phyloP scores from a whole-genome alignment of 1,140 invertebrate genomes.

The Drepana arcuata region DNA sequence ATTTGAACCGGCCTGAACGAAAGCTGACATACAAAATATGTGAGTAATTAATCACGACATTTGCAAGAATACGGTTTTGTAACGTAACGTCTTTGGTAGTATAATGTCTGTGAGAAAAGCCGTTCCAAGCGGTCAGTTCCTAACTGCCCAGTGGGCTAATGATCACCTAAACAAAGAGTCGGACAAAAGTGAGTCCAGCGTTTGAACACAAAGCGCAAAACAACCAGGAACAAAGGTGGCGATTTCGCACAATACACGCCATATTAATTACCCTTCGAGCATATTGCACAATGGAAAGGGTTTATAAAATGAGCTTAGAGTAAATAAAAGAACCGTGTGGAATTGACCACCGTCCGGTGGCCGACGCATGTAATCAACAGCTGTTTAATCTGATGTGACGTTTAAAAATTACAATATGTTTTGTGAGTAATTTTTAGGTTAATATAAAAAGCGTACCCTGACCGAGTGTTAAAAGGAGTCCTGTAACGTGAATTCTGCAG shows the following conservation, averaged over 20 bases:
- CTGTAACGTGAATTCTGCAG: too few relatives aligned
- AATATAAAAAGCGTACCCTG: too few relatives aligned
- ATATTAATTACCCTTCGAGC: slow-evolving; percentile 66
- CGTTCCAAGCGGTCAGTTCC: slow-evolving; percentile 38
- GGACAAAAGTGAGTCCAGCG: slow-evolving; percentile 35
- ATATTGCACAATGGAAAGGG: slow-evolving; percentile 49
- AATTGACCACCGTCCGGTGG: slow-evolving; percentile 48
- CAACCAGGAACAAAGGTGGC: slow-evolving; percentile 49
- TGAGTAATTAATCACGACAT: slow-evolving; percentile 33
- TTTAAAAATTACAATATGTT: slow-evolving; percentile 16
- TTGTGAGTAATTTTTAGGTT: too few relatives aligned
- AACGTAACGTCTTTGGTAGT: slow-evolving; percentile 29
- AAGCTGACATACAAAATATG: too few relatives aligned
- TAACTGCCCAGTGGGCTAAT: slow-evolving; percentile 63
- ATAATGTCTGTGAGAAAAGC: slow-evolving; percentile 47
- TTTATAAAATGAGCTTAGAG: slow-evolving; percentile 67
- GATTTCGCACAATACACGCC: slow-evolving; percentile 54
- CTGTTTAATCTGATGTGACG: slow-evolving; percentile 47
- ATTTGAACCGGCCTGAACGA: too few relatives aligned
- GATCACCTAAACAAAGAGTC: slow-evolving; percentile 49
- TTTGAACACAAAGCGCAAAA: slow-evolving; percentile 36
- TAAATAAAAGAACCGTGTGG: slow-evolving; percentile 58
- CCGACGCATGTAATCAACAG: slow-evolving; percentile 13
- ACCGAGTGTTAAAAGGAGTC: too few relatives aligned
- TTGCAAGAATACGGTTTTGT: too few relatives aligned